Base-by-base conservation (phyloP, 2,113 vertebrate genomes). In the Todiramphus saurophagus region DNA sequence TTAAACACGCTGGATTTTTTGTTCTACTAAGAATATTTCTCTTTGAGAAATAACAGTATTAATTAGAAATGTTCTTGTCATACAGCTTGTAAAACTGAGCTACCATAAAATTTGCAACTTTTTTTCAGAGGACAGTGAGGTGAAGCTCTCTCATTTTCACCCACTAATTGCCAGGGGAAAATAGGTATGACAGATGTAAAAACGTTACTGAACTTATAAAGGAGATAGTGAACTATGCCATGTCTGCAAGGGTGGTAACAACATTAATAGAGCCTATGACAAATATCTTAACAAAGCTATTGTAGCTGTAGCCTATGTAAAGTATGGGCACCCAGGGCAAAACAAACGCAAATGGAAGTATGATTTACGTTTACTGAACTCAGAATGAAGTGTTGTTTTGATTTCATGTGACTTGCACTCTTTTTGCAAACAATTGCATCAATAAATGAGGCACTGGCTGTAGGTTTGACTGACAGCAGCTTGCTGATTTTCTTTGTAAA, bases 371-470 rank as follows among this genome's bases (percentile, higher is more conserved):
- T 80, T 83, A 58, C 78, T 82, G 80, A 96, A 92, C 33, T 68
- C 83, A 92, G 67, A 44, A 70, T 70, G 60, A 97, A 79, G n/a
- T 60, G 41, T 46, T 93, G 77, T 83, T 96, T 81, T 84, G 51
- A 90, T 96, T 94, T 88, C 55, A 58, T 74, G 35, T 35, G 74
- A 93, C 90, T 96, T 83, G 90, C 89, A 90, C 44, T 90, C 81
- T 83, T 94, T 97, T 82, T 80, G 72, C 74, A 87, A 97, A 95
- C 48, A 96, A 83, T 69, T 6, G 18, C 76, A 89, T 44, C 69
- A 94, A 95, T 69, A 89, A 93, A 92, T 77, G 74, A 95, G 66
- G 43, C 62, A 83, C 31, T 53, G 77, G 79, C 72, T 94, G 73
- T 59, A 93, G 41, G 11, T 72, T 72, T 96, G 79, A 97, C 70